Conservation (phyloP, 30 jellyfish, hydroid and myxozoan genomes). For the Aurelia sp. region DNA sequence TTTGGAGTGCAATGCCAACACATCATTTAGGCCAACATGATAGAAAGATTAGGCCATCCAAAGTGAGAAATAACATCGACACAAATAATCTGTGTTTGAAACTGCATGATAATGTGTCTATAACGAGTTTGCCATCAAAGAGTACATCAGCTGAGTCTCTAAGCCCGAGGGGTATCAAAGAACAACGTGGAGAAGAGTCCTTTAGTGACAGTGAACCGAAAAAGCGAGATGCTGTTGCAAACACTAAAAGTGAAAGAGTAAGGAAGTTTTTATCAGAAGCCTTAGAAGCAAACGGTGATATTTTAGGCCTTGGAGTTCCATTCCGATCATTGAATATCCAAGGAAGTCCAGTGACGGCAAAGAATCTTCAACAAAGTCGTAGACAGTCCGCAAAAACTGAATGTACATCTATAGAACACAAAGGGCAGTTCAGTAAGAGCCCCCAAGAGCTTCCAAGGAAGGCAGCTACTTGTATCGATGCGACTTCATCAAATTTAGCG, state of each 20-base stretch:
- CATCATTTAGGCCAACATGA: conserved; percentile 51
- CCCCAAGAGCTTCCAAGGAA: neutral
- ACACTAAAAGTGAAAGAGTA: conserved; percentile 33
- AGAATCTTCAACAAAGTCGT: neutral
- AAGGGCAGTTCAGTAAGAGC: too few species aligned
- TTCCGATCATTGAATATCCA: neutral
- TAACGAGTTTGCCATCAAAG: neutral
- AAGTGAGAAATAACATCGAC: neutral
- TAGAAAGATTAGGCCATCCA: neutral
- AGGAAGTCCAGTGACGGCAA: neutral
- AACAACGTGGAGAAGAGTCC: too few species aligned
- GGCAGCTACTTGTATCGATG: neutral
- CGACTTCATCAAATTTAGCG: neutral
- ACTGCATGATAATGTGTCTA: conserved; percentile 10
- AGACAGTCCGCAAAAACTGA: neutral
- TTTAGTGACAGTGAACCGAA: neutral
- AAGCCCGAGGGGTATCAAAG: too few species aligned
- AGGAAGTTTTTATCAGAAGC: conserved; percentile 39
- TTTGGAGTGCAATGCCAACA: conserved; percentile 46
- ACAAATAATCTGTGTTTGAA: neutral
- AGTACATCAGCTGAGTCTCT: too few species aligned
- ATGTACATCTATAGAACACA: too few species aligned
- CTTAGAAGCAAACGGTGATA: conserved; percentile 30
- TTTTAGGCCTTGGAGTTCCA: conserved; percentile 37
- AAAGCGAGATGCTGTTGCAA: neutral